phyloP scores from a whole-genome alignment of 2,888 invertebrate species.

The Epistrophe eligans region DNA sequence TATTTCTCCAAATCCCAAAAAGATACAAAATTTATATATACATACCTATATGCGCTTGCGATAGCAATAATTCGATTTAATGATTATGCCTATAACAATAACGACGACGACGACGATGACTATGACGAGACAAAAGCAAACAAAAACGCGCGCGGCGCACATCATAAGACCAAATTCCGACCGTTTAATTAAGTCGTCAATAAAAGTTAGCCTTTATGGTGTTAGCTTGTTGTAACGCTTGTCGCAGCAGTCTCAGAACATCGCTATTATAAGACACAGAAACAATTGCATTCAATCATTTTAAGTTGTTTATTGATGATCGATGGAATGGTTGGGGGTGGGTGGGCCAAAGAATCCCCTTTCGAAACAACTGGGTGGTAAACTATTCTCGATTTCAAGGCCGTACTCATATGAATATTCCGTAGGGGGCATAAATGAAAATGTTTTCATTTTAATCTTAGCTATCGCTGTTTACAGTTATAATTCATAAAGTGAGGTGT shows the following conservation, averaged over 20 bases:
- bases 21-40: slow-evolving; percentile 21
- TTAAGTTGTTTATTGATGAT: slow-evolving; percentile 70
- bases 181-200: slow-evolving; percentile 75
- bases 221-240: slow-evolving; percentile 49
- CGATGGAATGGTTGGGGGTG: slow-evolving; percentile 38
- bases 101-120: slow-evolving; percentile 43
- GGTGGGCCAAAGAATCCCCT: background rate
- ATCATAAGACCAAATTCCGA: slow-evolving; percentile 28
- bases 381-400: slow-evolving; percentile 29
- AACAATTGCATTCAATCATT: slow-evolving; percentile 75
- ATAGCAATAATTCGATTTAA: slow-evolving; percentile 74
- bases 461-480: too few species aligned
- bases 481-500: too few species aligned
- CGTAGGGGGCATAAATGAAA: background rate
- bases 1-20: slow-evolving; percentile 25
- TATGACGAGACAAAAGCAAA: slow-evolving; percentile 74
- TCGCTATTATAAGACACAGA: slow-evolving; percentile 26
- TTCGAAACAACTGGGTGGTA: slow-evolving; percentile 24
- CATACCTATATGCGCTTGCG: slow-evolving; percentile 31
- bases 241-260: slow-evolving; percentile 44
- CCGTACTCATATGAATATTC: background rate
- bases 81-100: slow-evolving; percentile 55
- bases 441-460: too few species aligned
- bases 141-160: slow-evolving; percentile 50
- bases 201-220: slow-evolving; percentile 66